Base-by-base conservation (phyloP, 2,797 vertebrate species). In the Crocodylus rhombifer region DNA sequence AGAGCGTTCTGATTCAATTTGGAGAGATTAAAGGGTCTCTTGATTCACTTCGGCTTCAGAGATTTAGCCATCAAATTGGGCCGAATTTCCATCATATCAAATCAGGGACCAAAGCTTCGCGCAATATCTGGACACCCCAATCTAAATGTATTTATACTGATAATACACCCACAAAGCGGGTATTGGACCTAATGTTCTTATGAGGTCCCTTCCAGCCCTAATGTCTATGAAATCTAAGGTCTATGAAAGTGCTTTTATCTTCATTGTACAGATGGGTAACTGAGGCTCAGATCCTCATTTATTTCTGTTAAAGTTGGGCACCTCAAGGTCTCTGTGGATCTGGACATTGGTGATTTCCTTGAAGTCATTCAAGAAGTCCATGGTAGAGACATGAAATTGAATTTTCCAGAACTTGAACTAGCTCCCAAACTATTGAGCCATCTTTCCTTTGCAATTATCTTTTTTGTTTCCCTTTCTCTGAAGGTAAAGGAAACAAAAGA, bases 321-420 rank as follows among this genome's bases (percentile, higher is more conserved):
- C 30, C 84, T 77, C 61, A 64, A 74, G 79, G 30, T n/a, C 36
- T 36, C 85, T 83, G 62, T 76, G n/a, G 63, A 94, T 60, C 13
- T 28, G 63, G 3, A 7, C 11, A 1, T 42, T 11, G 55, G 7
- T 78, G 23, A 2, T 11, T 36, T 51, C 4, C 3, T 42, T 74
- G 81, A 28, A 23, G 77, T 7, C 82, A 87, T 57, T 18, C 2
- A 11, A 75, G 57, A 89, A 4, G 5, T 83, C 60, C 2, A 0
- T 73, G 33, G 1, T 58, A 90, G 56, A 67, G 51, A 79, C 86
- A 25, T 0, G 60, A 77, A 77, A 6, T 4, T 85, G 21, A 60
- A 6, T 17, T 11, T 86, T 55, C 69, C 69, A 42, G 71, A 26
- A 69, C 51, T 79, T 81, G 15, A 23, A 2, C 14, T 89, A 0